Evolutionary conservation across 1,140 invertebrate species (phyloP).

Genomic region (Cotesia typhae): DNA sequence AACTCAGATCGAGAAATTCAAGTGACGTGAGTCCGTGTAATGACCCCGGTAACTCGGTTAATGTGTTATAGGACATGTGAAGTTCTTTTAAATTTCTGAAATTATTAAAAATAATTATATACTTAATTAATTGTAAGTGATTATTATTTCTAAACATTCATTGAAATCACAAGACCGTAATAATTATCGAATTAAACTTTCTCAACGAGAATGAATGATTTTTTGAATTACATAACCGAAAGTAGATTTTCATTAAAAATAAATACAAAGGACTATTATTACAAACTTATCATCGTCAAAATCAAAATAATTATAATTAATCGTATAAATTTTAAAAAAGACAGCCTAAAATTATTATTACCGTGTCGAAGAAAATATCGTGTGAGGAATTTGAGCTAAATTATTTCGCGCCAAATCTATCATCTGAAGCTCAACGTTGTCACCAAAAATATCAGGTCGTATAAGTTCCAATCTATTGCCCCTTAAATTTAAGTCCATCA

Average conservation of each 20-base stretch:
- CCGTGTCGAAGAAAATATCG: slow-evolving; percentile 72
- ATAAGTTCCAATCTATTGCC: slow-evolving; percentile 80
- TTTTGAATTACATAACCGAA: slow-evolving; percentile 25
- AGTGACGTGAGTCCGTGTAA: slow-evolving; percentile 75
- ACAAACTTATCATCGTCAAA: too few species aligned
- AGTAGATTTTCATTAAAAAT: slow-evolving; percentile 18
- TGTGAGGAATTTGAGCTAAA: slow-evolving; percentile 73
- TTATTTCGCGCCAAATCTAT: slow-evolving; percentile 83
- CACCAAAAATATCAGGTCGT: slow-evolving; percentile 73
- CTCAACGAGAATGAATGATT: slow-evolving; percentile 23
- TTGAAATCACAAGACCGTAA: slow-evolving; percentile 14
- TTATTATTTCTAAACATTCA: not conserved
- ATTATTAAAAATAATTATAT: slow-evolving; percentile 32
- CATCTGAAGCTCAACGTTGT: slow-evolving; percentile 71
- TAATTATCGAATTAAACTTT: slow-evolving; percentile 34
- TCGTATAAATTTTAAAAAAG: not conserved
- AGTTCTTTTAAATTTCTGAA: slow-evolving; percentile 75
- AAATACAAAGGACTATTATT: not conserved
- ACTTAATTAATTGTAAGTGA: not conserved
- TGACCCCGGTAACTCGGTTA: slow-evolving; percentile 76
- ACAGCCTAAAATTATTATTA: slow-evolving; percentile 39
- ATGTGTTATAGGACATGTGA: slow-evolving; percentile 80
- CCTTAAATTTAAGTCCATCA: slow-evolving; percentile 77
- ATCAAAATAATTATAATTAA: not conserved
- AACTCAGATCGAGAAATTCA: slow-evolving; percentile 78